phyloP scores from a whole-genome alignment of 1,140 invertebrate species.

The Calephelis nemesis region DNA sequence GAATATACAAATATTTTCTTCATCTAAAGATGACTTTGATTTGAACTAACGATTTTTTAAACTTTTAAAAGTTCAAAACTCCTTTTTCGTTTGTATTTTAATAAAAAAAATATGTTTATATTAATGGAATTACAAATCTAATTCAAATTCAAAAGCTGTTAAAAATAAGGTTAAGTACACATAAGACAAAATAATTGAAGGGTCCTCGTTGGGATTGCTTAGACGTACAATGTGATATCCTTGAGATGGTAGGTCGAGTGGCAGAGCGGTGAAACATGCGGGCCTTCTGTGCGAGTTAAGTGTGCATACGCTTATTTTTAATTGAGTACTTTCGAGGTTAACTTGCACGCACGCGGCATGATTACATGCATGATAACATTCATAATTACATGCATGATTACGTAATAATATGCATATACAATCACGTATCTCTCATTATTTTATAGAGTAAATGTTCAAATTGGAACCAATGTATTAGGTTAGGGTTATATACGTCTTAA shows the following conservation, averaged over 20 bases:
- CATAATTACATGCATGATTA: no score
- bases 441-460: slow-evolving; percentile 3
- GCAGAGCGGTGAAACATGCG: slow-evolving; percentile 13
- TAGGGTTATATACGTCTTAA: no score
- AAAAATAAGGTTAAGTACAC: slow-evolving; percentile 35
- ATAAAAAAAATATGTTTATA: neutral
- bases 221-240: slow-evolving; percentile 29
- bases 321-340: slow-evolving; percentile 16
- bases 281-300: slow-evolving; percentile 23
- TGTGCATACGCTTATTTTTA: slow-evolving; percentile 22
- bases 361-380: neutral
- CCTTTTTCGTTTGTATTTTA: no score
- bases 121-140: slow-evolving; percentile 4
- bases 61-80: no score
- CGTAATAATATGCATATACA: no score
- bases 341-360: neutral
- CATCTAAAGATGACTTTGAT: no score
- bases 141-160: slow-evolving; percentile 10
- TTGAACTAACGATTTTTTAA: no score
- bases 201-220: slow-evolving; percentile 26
- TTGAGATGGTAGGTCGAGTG: slow-evolving; percentile 11
- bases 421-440: neutral
- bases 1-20: no score
- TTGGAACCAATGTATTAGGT: no score
- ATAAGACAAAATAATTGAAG: slow-evolving; percentile 30